Conservation (phyloP, 2,888 invertebrate species). For the Agrilus cyanescens region DNA sequence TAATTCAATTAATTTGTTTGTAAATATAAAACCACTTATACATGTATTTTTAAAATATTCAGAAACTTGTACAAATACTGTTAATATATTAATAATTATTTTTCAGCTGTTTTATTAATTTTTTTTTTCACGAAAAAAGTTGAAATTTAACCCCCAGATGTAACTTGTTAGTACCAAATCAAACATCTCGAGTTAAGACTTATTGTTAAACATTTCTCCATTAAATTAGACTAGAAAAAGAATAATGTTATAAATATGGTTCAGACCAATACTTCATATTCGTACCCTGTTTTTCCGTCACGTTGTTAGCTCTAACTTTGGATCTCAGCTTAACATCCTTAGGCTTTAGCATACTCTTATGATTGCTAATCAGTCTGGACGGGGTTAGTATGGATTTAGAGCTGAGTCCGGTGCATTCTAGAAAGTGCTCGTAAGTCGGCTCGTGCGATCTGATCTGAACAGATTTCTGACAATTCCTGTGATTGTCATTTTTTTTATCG, state of each 20-base stretch:
- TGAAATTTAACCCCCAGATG: background rate
- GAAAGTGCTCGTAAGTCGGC: slow-evolving; percentile 58
- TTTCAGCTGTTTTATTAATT: too few relatives aligned
- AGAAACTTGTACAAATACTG: background rate
- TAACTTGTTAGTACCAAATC: background rate
- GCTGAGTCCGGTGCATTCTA: slow-evolving; percentile 68
- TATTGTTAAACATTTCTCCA: background rate
- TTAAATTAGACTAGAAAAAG: slow-evolving; percentile 6
- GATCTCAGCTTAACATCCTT: slow-evolving; percentile 67
- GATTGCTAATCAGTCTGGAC: slow-evolving; percentile 57
- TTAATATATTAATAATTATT: background rate
- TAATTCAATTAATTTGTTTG: too few relatives aligned
- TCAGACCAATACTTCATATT: slow-evolving; percentile 36
- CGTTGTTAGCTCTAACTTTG: slow-evolving; percentile 48
- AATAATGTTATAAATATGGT: slow-evolving; percentile 26
- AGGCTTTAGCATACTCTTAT: slow-evolving; percentile 63
- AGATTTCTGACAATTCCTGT: slow-evolving; percentile 13
- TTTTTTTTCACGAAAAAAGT: background rate
- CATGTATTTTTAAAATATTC: background rate
- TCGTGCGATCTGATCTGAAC: slow-evolving; percentile 18
- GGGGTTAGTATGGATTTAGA: slow-evolving; percentile 65
- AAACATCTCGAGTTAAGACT: background rate
- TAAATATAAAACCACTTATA: too few relatives aligned
- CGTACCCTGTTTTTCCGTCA: slow-evolving; percentile 36
- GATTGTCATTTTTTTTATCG: slow-evolving; percentile 31